Base-by-base conservation (phyloP, 2,888 invertebrate genomes). In the Embidobia sp. region DNA sequence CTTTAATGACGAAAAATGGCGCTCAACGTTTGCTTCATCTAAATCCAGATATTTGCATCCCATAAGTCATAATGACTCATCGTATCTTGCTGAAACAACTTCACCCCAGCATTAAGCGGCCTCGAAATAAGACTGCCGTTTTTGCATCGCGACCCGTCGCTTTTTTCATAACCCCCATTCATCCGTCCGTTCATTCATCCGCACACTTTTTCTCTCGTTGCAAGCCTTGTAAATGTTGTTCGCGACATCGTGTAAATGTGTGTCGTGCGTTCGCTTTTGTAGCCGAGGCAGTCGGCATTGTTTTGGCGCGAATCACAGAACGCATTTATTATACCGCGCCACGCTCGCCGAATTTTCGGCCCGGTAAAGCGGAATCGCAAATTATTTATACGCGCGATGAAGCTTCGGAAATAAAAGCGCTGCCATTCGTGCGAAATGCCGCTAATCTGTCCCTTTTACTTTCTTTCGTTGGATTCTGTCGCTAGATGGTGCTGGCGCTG, bases 271-370 rank as follows among this genome's bases (percentile, higher is more conserved):
- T 64, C 19, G 69, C 61, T 69, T 76, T 69, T 69, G 67, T 64
- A 64, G 63, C 49, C 18, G 42, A n/a, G 22, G 57, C 63, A 76
- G 69, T 69, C 72, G 55, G 66, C 77, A 66, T 72, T 77, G 66
- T 70, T 70, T 77, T 53, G n/a, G 66, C 76, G 70, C 70, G 76
- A 76, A 77, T 77, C 70, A 77, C 76, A 77, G 72, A 70, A 72
- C 66, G 61, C 72, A 77, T 72, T 77, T 77, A 77, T 72, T 72
- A 77, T 77, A 61, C 72, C 55, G 46, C 27, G 77, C 51, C 66
- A 77, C 63, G 72, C 55, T 72, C 66, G 49, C 49, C 15, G 53
- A 67, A 77, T 72, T 57, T 76, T 67, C 19, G 59, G 42, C 63
- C n/a, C 57, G 49, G 57, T 53, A 66, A 70, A 70, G 76, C 59